Evolutionary conservation across 2,113 vertebrate genomes (phyloP).

Genomic region (Lepidothrix coronata): DNA sequence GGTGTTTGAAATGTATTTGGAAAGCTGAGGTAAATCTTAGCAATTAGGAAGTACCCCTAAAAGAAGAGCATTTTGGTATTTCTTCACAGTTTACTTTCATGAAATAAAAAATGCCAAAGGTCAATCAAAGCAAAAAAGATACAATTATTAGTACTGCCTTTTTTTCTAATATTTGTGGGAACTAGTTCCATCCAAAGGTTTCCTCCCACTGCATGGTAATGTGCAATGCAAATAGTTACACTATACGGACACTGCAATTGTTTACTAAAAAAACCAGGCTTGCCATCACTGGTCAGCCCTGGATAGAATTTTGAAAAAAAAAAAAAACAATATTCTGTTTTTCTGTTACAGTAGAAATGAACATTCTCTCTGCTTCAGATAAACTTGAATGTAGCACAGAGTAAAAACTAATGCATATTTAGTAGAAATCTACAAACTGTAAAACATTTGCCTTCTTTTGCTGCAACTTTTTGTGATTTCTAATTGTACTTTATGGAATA

Average conservation of each 20-base stretch:
- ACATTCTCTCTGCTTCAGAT: not conserved
- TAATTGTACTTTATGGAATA: not conserved
- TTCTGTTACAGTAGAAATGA: not conserved
- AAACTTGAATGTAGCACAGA: not conserved
- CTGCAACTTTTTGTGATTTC: not conserved
- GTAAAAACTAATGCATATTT: not conserved
- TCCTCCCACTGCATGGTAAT: not conserved
- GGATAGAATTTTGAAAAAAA: not conserved
- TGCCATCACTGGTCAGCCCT: not conserved
- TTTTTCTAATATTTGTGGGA: not conserved
- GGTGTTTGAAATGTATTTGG: not conserved
- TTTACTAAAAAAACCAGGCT: not conserved
- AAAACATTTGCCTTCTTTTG: not conserved
- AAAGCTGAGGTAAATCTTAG: not conserved
- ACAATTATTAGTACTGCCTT: not conserved
- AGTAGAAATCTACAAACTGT: not conserved
- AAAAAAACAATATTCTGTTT: not conserved
- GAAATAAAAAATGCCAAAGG: not conserved
- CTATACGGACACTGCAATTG: not conserved
- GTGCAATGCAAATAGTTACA: not conserved
- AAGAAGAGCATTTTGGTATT: not conserved
- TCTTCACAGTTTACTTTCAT: not conserved
- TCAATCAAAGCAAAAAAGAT: not conserved
- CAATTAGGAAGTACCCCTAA: not conserved
- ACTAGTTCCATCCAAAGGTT: not conserved